Evolutionary conservation across 2,888 invertebrate genomes (phyloP), one percentile per base, ranked within the genome.

Genomic region (Torymus tubicola): DNA sequence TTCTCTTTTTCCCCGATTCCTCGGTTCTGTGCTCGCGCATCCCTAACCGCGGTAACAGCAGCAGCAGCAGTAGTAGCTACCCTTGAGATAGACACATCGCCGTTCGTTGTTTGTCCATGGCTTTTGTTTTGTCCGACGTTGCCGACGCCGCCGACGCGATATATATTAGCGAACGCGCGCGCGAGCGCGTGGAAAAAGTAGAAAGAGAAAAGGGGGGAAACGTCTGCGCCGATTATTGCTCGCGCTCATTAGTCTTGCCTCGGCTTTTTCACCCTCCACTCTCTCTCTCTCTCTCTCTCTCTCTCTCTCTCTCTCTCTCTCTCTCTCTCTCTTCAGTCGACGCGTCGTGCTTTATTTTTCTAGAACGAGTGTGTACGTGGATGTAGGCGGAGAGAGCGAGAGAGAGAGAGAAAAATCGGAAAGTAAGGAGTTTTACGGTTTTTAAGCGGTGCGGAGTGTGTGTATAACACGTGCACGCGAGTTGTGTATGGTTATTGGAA

Each of bases 51-150:
- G 74, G 70, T 24, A 31, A 31, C 50, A 13, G 57, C 57, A n/a
- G 50, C 77, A 64, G 71, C 75, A 53, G 52, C 50, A 13, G 57
- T 42, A n/a, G 50, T 77, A 64, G 71, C 75, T 74, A 82, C 82
- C 87, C 88, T 86, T 87, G 86, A 87, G 88, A 89, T 88, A 89
- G 89, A 90, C 87, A 87, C 89, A 89, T 89, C 89, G 87, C 87
- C 86, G 88, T 81, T 87, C 85, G 87, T 85, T 65, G 88, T 87
- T 88, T 88, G 87, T 87, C 87, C 86, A 85, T 86, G 84, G 84
- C 89, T 89, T 88, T 88, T 89, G 88, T 89, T 89, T 88, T 86
- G 86, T 87, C 87, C 85, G 86, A 85, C 86, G 14, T 4, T 14
- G 31, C 58, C 60, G 85, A 53, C 18, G 31, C 58, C 60, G 85